A percentile compares a stretch with the other conserved stretches of the same genome.
These are phyloP conservation scores for Tuta absoluta DNA, from an alignment of 2,888 invertebrate genomes.

Conservation along the genomic window DNA sequence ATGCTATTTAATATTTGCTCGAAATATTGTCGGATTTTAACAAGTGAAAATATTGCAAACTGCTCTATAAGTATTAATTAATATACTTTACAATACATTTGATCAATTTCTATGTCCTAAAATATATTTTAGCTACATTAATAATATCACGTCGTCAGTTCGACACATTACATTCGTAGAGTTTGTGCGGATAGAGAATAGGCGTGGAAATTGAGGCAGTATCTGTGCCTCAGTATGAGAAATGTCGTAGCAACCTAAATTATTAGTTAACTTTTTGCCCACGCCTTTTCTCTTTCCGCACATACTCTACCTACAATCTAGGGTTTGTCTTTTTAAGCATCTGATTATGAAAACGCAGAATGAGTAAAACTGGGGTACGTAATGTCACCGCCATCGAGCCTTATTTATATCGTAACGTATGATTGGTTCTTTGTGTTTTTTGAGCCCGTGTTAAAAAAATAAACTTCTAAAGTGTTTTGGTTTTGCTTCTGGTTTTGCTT, in stretches of 20 bases:
- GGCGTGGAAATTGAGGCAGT: too few relatives aligned
- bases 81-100: conserved; percentile 43
- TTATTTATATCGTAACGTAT: not conserved
- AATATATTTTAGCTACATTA: conserved; percentile 59
- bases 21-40: conserved; percentile 68
- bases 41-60: conserved; percentile 57
- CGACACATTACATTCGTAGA: too few relatives aligned
- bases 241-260: too few relatives aligned
- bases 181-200: too few relatives aligned
- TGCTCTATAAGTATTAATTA: conserved; percentile 34
- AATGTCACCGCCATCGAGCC: not conserved
- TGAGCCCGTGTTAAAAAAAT: too few relatives aligned
- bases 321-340: conserved; percentile 63
- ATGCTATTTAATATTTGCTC: conserved; percentile 44
- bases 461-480: too few relatives aligned
- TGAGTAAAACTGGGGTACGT: not conserved
- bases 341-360: conserved; percentile 37
- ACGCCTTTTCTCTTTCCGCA: too few relatives aligned
- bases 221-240: too few relatives aligned
- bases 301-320: conserved; percentile 52
- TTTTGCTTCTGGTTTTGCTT: too few relatives aligned
- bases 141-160: conserved; percentile 70
- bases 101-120: conserved; percentile 46
- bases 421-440: not conserved
- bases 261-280: too few relatives aligned